A percentile compares a stretch with the other conserved stretches of the same genome.
Evolutionary conservation across 2,797 vertebrate species (phyloP).

Genomic region (Rhinoraja longicauda): DNA sequence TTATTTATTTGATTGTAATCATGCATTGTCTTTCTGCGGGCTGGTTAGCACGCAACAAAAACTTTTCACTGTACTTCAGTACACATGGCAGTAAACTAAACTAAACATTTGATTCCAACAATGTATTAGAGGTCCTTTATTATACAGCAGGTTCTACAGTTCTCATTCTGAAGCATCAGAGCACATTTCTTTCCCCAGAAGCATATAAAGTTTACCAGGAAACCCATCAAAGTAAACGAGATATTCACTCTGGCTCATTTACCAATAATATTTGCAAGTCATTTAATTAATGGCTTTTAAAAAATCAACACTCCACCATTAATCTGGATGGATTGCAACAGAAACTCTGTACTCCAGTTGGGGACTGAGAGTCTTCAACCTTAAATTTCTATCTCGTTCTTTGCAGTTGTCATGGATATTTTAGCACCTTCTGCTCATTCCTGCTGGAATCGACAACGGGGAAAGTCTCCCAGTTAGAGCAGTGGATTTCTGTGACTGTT

Average conservation of each 20-base stretch:
- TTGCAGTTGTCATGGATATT: neutral
- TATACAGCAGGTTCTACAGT: neutral
- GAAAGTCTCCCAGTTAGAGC: neutral
- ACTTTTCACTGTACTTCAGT: too few species aligned
- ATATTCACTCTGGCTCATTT: conserved; percentile 28
- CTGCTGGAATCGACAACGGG: neutral
- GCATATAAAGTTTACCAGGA: neutral
- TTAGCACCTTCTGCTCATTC: neutral
- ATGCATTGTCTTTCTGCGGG: too few species aligned
- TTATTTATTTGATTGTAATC: too few species aligned
- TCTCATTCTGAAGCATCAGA: neutral
- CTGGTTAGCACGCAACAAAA: too few species aligned
- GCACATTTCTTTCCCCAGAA: neutral
- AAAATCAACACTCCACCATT: neutral
- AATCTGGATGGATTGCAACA: neutral
- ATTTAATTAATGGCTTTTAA: conserved; percentile 15
- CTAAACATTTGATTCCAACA: neutral
- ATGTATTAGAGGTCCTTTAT: neutral
- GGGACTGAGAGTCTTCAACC: neutral
- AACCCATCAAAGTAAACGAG: neutral
- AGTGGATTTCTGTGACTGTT: too few species aligned
- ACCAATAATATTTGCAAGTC: neutral
- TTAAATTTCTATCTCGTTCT: neutral
- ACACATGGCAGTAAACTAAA: too few species aligned
- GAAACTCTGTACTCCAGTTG: neutral